These are phyloP conservation scores for Galerucella pusilla DNA, from an alignment of 2,888 invertebrate genomes.

Conservation along the genomic window DNA sequence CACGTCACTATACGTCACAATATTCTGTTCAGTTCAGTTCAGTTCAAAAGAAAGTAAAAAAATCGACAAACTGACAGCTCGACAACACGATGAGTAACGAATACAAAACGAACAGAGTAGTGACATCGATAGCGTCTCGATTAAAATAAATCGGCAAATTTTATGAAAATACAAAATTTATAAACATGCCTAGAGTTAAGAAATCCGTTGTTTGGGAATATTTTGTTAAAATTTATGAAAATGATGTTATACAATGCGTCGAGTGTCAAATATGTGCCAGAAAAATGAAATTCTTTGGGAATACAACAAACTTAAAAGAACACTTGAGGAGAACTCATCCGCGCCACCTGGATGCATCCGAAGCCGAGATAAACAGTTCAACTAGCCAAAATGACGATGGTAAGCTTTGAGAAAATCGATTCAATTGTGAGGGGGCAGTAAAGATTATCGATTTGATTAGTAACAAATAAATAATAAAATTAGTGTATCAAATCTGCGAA, in stretches of 20 bases:
- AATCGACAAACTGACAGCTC: neutral
- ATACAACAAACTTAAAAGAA: constrained; percentile 31
- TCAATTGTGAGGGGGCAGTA: constrained; percentile 9
- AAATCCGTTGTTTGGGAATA: constrained; percentile 29
- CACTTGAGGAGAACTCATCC: constrained; percentile 29
- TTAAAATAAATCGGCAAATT: constrained; percentile 26
- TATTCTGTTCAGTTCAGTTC: neutral
- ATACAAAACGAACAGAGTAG: constrained; percentile 3
- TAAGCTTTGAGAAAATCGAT: constrained; percentile 20
- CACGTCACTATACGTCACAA: neutral
- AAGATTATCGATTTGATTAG: constrained; percentile 14
- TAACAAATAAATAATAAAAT: neutral
- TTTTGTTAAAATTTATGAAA: constrained; percentile 25
- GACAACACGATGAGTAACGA: constrained; percentile 10
- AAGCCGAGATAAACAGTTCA: constrained; percentile 2
- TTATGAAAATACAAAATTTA: constrained; percentile 17
- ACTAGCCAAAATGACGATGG: constrained; percentile 25
- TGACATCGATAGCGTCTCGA: constrained; percentile 33
- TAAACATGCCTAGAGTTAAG: constrained; percentile 19
- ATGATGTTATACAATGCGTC: constrained; percentile 12
- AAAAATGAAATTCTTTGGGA: constrained; percentile 34
- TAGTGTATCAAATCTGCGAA: neutral
- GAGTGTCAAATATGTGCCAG: constrained; percentile 19
- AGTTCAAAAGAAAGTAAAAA: neutral
- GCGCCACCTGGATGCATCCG: constrained; percentile 21